Evolutionary conservation across 2,888 invertebrate species (phyloP).

Genomic region (Antitype chi): DNA sequence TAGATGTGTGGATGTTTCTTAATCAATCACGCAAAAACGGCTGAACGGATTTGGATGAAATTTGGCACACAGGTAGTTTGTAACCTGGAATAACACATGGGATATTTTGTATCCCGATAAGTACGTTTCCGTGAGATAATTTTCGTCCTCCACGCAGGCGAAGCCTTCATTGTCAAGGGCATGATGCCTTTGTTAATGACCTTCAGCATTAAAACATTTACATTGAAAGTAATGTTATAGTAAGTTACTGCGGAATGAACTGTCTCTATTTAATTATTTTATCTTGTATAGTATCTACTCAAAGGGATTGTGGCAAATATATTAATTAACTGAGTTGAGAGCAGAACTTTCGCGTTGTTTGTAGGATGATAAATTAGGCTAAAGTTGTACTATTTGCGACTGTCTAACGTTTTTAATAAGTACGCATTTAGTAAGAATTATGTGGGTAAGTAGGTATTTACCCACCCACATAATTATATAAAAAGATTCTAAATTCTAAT

Average conservation of each 20-base stretch:
- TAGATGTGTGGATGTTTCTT: too few species aligned
- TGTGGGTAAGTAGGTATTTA: too few species aligned
- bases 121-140: too few species aligned
- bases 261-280: not conserved
- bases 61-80: too few species aligned
- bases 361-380: not conserved
- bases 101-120: too few species aligned
- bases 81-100: too few species aligned
- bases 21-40: too few species aligned
- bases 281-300: not conserved
- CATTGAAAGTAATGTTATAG: not conserved
- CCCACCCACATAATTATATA: too few species aligned
- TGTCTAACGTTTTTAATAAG: not conserved
- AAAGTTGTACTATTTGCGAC: slow-evolving; percentile 1
- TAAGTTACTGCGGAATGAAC: not conserved
- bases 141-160: too few species aligned
- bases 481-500: too few species aligned
- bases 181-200: not conserved
- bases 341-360: not conserved
- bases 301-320: not conserved
- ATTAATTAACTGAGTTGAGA: not conserved
- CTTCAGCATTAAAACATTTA: not conserved
- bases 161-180: too few species aligned
- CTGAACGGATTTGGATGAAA: too few species aligned
- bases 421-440: not conserved